Base-by-base conservation (phyloP, 2,113 vertebrate species). In the Riparia riparia region DNA sequence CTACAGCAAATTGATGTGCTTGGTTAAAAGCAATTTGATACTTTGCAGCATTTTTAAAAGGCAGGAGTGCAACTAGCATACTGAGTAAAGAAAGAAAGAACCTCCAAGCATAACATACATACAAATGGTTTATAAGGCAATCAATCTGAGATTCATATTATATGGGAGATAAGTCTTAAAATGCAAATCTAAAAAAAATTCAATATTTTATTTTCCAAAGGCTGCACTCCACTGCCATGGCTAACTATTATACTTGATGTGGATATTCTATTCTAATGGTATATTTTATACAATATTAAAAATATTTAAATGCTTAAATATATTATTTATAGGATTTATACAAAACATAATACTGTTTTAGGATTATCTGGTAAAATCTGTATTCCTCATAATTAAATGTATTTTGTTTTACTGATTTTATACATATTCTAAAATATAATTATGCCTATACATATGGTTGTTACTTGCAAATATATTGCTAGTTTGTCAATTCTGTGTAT, bases 331-430 rank as follows among this genome's bases (percentile, higher is more conserved):
- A 12, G 26, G 4, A 51, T 18, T 74, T 68, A 24, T 77, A 53
- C 3, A 70, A 26, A 49, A 2, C 12, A 44, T 19, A 64, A 47
- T 34, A 60, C 7, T 53, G 6, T 44, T 77, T 86, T 57, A 61
- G 10, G 63, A 58, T 51, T 25, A 34, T 16, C 10, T 61, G 44
- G 10, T 57, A 41, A 70, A 73, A 74, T 32, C 15, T 41, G 2
- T 20, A 19, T 15, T 42, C 1, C 8, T 16, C 13, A 22, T 25
- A 53, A 45, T 0, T 58, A 54, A 72, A 47, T 22, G 1, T 1
- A 26, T 22, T 57, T 22, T 65, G 50, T 74, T 91, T 89, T 78
- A 1, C 11, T 73, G 8, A 54, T 29, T 81, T 26, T 25, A 6
- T 50, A 44, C n/a, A 7, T 37, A 26, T 26, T 10, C 0, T 28